Evolutionary conservation across 2,888 invertebrate species (phyloP).

Genomic region (Microchrysa polita): DNA sequence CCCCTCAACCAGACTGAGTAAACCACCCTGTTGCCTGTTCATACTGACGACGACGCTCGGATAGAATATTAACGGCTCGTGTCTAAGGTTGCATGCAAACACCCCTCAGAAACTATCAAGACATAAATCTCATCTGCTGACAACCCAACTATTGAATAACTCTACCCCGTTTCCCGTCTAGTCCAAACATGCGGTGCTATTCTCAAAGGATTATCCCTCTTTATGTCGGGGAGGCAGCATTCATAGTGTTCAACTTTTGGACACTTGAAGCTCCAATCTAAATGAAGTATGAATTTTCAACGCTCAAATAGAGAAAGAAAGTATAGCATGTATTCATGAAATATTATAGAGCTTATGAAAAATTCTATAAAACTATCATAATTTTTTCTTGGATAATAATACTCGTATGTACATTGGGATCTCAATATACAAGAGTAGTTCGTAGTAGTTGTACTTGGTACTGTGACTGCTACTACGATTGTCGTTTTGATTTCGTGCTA

Average conservation of each 20-base stretch:
- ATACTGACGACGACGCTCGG: no score
- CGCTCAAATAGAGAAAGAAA: neutral
- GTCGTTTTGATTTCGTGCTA: constrained; percentile 25
- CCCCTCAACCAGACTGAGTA: neutral
- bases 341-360: constrained; percentile 22
- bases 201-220: neutral
- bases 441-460: no score
- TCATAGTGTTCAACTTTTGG: neutral
- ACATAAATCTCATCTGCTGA: constrained; percentile 3
- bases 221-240: neutral
- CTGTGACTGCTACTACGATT: no score
- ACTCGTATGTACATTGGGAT: neutral
- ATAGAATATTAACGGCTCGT: neutral
- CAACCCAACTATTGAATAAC: neutral
- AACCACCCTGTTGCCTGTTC: neutral
- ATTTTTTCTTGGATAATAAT: constrained; percentile 1
- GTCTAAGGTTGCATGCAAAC: constrained; percentile 27
- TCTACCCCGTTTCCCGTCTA: neutral
- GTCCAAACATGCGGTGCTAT: no score
- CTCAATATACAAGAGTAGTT: neutral
- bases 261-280: constrained; percentile 2
- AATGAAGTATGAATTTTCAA: constrained; percentile 7
- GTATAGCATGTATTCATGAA: neutral
- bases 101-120: constrained; percentile 26
- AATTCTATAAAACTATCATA: constrained; percentile 26